These are phyloP conservation scores for Drosophila macrospina DNA, from an alignment of 2,888 invertebrate genomes.

Conservation along the genomic window DNA sequence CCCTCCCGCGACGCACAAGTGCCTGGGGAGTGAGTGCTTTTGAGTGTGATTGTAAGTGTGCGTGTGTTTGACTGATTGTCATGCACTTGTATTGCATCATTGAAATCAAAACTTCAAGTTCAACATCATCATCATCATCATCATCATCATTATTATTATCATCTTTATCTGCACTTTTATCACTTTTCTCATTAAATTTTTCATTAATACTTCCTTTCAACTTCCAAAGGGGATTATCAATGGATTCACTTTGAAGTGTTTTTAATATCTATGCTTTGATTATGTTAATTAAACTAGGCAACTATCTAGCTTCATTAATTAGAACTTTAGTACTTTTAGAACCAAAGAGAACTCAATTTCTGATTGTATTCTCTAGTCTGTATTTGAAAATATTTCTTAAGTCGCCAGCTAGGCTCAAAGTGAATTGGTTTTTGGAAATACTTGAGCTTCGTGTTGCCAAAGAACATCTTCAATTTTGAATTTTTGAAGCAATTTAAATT, in stretches of 20 bases:
- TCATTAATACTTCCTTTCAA: background rate
- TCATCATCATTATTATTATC: constrained; percentile 7
- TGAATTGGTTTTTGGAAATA: no score
- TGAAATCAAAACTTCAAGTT: constrained; percentile 19
- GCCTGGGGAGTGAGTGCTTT: constrained; percentile 28
- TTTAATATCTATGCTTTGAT: no score
- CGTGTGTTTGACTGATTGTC: constrained; percentile 19
- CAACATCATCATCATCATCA: constrained; percentile 56
- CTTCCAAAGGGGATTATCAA: background rate
- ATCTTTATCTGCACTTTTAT: background rate
- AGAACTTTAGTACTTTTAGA: background rate
- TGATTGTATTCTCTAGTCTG: no score
- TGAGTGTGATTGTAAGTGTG: constrained; percentile 31
- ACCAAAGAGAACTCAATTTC: background rate
- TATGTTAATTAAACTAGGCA: no score
- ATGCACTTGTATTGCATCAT: constrained; percentile 28
- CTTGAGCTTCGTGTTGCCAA: no score
- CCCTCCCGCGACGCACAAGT: constrained; percentile 41
- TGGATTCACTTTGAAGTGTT: background rate
- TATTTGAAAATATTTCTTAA: no score
- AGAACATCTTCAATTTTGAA: no score
- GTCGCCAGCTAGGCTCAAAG: no score
- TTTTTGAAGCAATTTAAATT: no score
- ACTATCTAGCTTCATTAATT: no score
- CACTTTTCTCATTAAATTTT: constrained; percentile 1